phyloP scores from a whole-genome alignment of 1,140 invertebrate species.

The Ooceraea biroi region DNA sequence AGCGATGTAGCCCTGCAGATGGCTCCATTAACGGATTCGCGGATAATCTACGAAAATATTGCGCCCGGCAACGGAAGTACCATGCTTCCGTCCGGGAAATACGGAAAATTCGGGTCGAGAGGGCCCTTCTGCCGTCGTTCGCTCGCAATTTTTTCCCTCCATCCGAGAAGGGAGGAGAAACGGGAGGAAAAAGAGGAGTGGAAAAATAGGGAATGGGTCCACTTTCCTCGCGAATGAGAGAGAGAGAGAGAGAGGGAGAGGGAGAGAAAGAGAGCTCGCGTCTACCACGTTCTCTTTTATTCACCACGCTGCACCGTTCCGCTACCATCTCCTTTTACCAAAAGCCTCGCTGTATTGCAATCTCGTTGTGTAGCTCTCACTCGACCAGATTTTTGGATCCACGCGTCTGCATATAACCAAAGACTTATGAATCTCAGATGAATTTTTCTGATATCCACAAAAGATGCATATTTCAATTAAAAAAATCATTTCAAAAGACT shows the following conservation, averaged over 20 bases:
- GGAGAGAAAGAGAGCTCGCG: constrained; percentile 35
- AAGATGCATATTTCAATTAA: background rate
- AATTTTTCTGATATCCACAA: background rate
- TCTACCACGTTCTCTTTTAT: constrained; percentile 45
- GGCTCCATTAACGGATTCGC: constrained; percentile 60
- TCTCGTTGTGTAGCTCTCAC: constrained; percentile 53
- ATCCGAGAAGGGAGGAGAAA: constrained; percentile 55
- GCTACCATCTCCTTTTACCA: constrained; percentile 54
- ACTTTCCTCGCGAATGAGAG: constrained; percentile 68
- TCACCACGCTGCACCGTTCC: constrained; percentile 22
- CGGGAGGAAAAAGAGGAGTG: constrained; percentile 60
- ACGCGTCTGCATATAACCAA: background rate
- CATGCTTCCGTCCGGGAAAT: constrained; percentile 67
- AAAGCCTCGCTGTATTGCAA: constrained; percentile 57
- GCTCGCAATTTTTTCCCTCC: constrained; percentile 70
- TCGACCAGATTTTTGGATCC: constrained; percentile 53
- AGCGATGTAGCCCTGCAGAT: constrained; percentile 42
- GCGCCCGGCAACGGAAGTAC: constrained; percentile 62
- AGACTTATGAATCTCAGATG: constrained; percentile 40
- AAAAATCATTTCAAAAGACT: constrained; percentile 5
- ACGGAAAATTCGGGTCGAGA: constrained; percentile 75
- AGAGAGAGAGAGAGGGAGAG: constrained; percentile 26
- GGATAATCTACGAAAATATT: constrained; percentile 74
- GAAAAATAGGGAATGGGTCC: constrained; percentile 71
- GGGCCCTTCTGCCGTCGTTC: constrained; percentile 70